Conservation (phyloP, 2,888 invertebrate genomes). For the Isotomurus palustris region DNA sequence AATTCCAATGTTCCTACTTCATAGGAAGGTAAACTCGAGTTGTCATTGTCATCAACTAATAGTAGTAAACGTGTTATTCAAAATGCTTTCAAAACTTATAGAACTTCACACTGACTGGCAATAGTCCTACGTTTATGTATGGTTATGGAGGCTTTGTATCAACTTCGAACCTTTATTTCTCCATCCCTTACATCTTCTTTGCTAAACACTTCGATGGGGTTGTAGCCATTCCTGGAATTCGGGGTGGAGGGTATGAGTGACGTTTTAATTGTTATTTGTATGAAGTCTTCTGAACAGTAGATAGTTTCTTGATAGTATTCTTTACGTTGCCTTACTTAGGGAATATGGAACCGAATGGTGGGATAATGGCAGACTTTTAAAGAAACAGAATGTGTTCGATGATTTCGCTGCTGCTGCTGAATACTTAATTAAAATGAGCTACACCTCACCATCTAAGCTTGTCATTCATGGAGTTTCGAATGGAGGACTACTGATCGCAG, state of each 20-base stretch:
- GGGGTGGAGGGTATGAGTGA: slow-evolving; percentile 76
- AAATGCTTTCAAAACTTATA: background rate
- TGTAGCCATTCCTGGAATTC: slow-evolving; percentile 84
- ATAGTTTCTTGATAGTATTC: too few species aligned
- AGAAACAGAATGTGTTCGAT: slow-evolving; percentile 96
- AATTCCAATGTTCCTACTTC: slow-evolving; percentile 92
- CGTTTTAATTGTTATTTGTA: background rate
- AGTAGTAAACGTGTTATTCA: slow-evolving; percentile 31
- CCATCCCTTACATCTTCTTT: slow-evolving; percentile 60
- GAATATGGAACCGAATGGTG: slow-evolving; percentile 74
- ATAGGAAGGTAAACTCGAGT: slow-evolving; percentile 57
- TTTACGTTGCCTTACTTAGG: too few species aligned
- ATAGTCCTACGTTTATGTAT: slow-evolving; percentile 78
- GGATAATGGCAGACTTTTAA: slow-evolving; percentile 78
- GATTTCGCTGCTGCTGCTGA: slow-evolving; percentile 91
- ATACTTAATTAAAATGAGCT: slow-evolving; percentile 71
- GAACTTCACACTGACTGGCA: slow-evolving; percentile 56
- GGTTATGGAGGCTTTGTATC: slow-evolving; percentile 97
- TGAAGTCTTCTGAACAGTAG: background rate
- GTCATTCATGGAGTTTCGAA: slow-evolving; percentile 92
- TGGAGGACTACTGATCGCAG: slow-evolving; percentile 78
- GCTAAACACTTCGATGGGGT: slow-evolving; percentile 74
- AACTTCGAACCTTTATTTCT: slow-evolving; percentile 81
- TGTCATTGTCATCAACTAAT: too few species aligned
- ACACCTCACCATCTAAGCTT: slow-evolving; percentile 69